Conservation (phyloP, 2,797 vertebrate genomes). For the Helarctos malayanus region DNA sequence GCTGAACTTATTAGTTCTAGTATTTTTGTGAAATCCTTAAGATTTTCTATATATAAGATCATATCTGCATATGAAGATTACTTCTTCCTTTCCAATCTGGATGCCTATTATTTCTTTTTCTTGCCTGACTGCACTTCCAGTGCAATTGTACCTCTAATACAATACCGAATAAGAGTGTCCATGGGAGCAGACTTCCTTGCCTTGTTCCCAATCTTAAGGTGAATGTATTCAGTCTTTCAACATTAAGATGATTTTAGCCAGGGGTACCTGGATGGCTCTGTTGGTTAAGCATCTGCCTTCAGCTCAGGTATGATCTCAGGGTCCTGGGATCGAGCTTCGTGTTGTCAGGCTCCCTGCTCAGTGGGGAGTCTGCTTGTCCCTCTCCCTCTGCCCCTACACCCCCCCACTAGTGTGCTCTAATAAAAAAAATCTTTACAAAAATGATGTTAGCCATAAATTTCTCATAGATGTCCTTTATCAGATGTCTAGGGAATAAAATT, state of each 20-base stretch:
- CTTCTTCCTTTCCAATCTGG: conserved; percentile 33
- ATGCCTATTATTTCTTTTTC: not conserved
- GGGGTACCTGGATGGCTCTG: not conserved
- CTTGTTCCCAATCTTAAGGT: not conserved
- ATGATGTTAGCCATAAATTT: conserved; percentile 24
- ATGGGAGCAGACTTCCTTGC: not conserved
- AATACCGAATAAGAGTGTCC: not conserved
- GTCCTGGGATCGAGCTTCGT: not conserved
- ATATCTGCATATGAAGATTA: conserved; percentile 3
- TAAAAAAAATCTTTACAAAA: not conserved
- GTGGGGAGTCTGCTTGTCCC: not conserved
- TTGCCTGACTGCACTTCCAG: not conserved
- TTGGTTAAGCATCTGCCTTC: not conserved
- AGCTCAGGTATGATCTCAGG: not conserved
- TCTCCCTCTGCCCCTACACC: not conserved
- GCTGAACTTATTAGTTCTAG: conserved; percentile 21
- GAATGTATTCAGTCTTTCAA: not conserved
- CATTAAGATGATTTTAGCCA: conserved; percentile 15
- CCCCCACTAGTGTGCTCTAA: not conserved
- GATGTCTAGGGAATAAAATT: not conserved
- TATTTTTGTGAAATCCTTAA: conserved; percentile 43
- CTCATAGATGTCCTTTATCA: not conserved
- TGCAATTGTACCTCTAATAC: not conserved
- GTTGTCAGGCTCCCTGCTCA: not conserved
- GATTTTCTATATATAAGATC: not conserved